A percentile compares a stretch with the other conserved stretches of the same genome.
Conservation (phyloP, 2,797 vertebrate species). For the Cephalopachus bancanus region DNA sequence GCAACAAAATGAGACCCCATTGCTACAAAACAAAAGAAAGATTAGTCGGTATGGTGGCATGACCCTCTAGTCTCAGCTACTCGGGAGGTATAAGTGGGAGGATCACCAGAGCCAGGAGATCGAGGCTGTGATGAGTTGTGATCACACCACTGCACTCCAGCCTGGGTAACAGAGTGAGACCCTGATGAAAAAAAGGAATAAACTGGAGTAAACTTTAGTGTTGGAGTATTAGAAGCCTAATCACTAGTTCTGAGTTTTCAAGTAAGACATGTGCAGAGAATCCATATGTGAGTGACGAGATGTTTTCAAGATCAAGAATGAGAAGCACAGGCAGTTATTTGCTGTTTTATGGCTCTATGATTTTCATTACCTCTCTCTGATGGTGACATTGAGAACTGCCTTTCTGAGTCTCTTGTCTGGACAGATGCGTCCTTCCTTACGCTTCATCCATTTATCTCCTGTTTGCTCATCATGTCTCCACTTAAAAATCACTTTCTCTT, state of each 20-base stretch:
- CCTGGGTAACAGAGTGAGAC: no score
- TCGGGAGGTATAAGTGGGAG: no score
- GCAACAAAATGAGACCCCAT: no score
- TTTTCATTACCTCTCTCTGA: background rate
- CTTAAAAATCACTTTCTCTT: slow-evolving; percentile 11
- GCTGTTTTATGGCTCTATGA: background rate
- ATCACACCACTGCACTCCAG: no score
- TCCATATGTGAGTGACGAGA: background rate
- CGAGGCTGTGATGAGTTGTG: no score
- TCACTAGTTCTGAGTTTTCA: slow-evolving; percentile 32
- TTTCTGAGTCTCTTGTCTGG: background rate
- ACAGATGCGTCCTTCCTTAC: background rate
- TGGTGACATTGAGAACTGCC: background rate
- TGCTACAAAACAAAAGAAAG: no score
- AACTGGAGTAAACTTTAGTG: background rate
- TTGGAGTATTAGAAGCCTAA: background rate
- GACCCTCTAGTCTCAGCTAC: no score
- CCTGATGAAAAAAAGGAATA: no score
- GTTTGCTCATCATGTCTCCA: background rate
- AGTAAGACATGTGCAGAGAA: background rate
- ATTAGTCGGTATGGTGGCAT: no score
- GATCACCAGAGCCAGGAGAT: no score
- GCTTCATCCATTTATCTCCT: background rate
- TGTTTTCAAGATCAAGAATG: slow-evolving; percentile 28
- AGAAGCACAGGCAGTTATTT: background rate